Base-by-base conservation (phyloP, 2,113 vertebrate genomes). In the Myiagra hebetior region DNA sequence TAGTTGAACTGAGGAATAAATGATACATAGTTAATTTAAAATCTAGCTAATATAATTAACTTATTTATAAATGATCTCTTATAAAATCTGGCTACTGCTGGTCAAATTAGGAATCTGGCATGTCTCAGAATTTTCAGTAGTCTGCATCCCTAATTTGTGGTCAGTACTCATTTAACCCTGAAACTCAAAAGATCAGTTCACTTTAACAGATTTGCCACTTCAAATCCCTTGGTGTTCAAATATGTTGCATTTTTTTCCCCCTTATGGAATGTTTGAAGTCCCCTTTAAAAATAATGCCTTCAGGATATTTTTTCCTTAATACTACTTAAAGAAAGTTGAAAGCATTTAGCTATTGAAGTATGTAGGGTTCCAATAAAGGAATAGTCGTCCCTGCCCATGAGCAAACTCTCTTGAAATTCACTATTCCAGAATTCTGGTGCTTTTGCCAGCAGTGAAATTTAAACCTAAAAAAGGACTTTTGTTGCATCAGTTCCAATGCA, bases 221-320 rank as follows among this genome's bases (percentile, higher is more conserved):
- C 89, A 98, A 97, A 84, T 85, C 96, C 97, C 93, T 95, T 55
- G 87, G 93, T 90, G 96, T 98, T 98, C 97, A 97, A 97, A 97
- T 47, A 86, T 75, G 89, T 95, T 96, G 79, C 77, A 57, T 72
- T 97, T 49, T 49, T 95, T 74, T 94, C 93, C 72, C n/a, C 5
- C 87, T 94, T 79, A 85, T 15, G 28, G 92, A 95, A 96, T 75
- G 89, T 98, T 98, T 98, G 98, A 98, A 98, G 97, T 97, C 94
- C 89, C 86, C 93, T 98, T 97, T 98, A 98, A 98, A 98, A 98
- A 98, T 97, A 98, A 98, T 96, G 97, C 97, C 98, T 98, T 78
- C 86, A 97, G 98, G 97, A 98, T 98, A 98, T 98, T 98, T 98
- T 97, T 93, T 89, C 87, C 97, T 93, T 98, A 98, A 98, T 96